These are phyloP conservation scores for Diplolepis rosae DNA, from an alignment of 2,888 invertebrate species.

Conservation along the genomic window DNA sequence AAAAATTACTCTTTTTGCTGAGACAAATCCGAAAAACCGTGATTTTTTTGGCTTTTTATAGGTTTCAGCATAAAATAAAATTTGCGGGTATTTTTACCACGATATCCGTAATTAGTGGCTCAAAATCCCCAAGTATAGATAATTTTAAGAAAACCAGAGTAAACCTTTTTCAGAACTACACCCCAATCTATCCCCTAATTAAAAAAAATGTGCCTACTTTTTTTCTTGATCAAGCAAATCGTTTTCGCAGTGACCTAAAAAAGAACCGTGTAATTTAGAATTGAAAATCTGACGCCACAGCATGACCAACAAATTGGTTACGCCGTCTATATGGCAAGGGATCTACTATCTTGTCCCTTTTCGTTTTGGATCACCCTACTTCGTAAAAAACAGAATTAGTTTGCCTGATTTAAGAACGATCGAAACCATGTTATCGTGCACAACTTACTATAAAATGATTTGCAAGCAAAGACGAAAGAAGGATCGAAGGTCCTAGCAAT, in stretches of 20 bases:
- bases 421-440: slow-evolving; percentile 56
- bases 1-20: too few species aligned
- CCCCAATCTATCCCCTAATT: too few species aligned
- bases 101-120: too few species aligned
- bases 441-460: slow-evolving; percentile 49
- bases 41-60: too few species aligned
- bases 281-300: slow-evolving; percentile 12
- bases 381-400: slow-evolving; percentile 60
- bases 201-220: too few species aligned
- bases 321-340: background rate
- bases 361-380: slow-evolving; percentile 46
- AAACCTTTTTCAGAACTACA: too few species aligned
- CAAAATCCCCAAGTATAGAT: too few species aligned
- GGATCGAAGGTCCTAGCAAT: slow-evolving; percentile 1
- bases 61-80: too few species aligned
- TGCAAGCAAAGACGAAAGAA: slow-evolving; percentile 28
- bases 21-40: too few species aligned
- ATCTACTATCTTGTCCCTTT: slow-evolving; percentile 42
- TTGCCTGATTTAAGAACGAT: slow-evolving; percentile 57
- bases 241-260: slow-evolving; percentile 1
- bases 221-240: too few species aligned
- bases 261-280: slow-evolving; percentile 5
- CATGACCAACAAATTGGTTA: background rate
- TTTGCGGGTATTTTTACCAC: too few species aligned
- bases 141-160: too few species aligned